Base-by-base conservation (phyloP, 2,113 vertebrate species). In the Ornithorhynchus anatinus region DNA sequence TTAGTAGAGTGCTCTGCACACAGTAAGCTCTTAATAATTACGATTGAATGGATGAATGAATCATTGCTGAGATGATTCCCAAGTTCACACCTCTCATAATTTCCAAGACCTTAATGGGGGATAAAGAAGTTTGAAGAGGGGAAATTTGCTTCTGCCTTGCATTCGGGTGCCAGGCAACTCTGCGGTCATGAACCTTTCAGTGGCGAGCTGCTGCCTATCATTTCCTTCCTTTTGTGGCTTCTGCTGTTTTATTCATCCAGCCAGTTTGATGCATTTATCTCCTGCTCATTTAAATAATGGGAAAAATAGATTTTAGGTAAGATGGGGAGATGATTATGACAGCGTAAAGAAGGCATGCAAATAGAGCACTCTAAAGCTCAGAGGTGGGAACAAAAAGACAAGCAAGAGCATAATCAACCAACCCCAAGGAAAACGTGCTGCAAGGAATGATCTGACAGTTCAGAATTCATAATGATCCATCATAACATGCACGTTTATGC, bases 271-370 rank as follows among this genome's bases (percentile, higher is more conserved):
- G 54, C 59, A 60, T 64, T 84, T 62, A 47, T 17, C 48, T 74
- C 52, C 13, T 27, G 6, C 40, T 74, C 48, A 50, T 85, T 90
- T 88, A 76, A 84, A 80, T 69, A 69, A 75, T 38, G 71, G 67
- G 35, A 77, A 44, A 66, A 77, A 80, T 31, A 75, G 31, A 42
- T 22, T 27, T 23, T 62, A 17, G 8, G 56, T 71, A 77, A 80
- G 53, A 44, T 40, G 22, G 52, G 63, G n/a, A 79, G 68, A 37
- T 78, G 69, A 82, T 70, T 76, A 72, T 45, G 67, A 66, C 82
- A 70, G 60, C 16, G 59, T 73, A 40, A 68, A 47, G 27, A 69
- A 81, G 42, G 33, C 51, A 64, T 65, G 63, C 68, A 86, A 89
- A 85, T 44, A n/a, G 48, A 64, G 61, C 59, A 31, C 60, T 50